Percentiles rank a stretch among this genome's conserved stretches.
Conservation (phyloP, 2,888 invertebrate genomes). For the Drosophila lacicola region DNA sequence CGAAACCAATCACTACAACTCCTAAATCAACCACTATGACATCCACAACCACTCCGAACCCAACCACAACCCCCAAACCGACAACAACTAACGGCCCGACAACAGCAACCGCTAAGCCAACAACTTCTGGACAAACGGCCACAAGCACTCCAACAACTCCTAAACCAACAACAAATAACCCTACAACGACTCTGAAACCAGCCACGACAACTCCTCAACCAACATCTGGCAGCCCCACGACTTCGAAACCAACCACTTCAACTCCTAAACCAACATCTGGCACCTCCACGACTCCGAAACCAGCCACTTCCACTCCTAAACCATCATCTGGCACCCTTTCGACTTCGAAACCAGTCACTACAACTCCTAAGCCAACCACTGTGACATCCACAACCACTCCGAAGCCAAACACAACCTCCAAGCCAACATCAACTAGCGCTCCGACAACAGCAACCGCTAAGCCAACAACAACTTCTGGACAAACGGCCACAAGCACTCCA, state of each 20-base stretch:
- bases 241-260: background rate
- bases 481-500: background rate
- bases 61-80: slow-evolving; percentile 11
- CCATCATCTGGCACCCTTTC: background rate
- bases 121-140: too few species aligned
- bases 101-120: too few species aligned
- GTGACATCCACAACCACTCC: too few species aligned
- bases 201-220: background rate
- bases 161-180: slow-evolving; percentile 2
- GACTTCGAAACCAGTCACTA: background rate
- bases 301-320: background rate
- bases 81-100: background rate
- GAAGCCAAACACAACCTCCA: too few species aligned
- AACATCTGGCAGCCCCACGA: background rate
- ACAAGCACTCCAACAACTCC: slow-evolving; percentile 1
- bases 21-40: too few species aligned
- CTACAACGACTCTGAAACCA: background rate
- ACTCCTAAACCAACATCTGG: background rate
- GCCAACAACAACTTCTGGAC: background rate
- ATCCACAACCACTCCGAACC: background rate
- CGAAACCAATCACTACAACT: background rate
- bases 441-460: too few species aligned
- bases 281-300: background rate
- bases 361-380: background rate
- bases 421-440: slow-evolving; percentile 8